Evolutionary conservation across 2,797 vertebrate species (phyloP), one percentile per base, ranked within the genome.

Genomic region (Pipistrellus pipistrellus): DNA sequence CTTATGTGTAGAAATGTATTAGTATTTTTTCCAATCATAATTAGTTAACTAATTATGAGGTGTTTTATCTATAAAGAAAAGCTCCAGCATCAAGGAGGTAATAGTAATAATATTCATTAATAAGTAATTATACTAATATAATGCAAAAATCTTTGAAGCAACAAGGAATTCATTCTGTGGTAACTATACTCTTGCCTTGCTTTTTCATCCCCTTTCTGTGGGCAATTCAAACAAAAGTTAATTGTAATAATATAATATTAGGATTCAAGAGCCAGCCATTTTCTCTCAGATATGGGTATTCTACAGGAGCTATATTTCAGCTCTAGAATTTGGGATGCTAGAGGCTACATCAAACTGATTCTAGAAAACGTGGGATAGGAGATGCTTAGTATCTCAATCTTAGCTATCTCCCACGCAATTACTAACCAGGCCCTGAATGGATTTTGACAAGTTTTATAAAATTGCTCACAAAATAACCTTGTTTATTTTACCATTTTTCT

Each of bases 51-150:
- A 75, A 62, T 90, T 85, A 48, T 91, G 14, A 88, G 27, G 8
- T 75, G 9, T 71, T 82, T 76, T 92, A 5, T 51, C 81, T 77
- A 27, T 89, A 88, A 89, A 72, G 64, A 59, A 94, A 88, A 86
- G 12, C 20, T 53, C 32, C 73, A 75, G 12, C 6, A 64, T 83
- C 6, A 80, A 87, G 3, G 1, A 90, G 59, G 55, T 89, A 71
- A 69, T 83, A 84, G 59, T 72, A n/a, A 25, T 73, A 44, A 25
- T 64, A 41, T 51, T 68, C 27, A 86, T 15, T 86, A 69, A 18
- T 82, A 46, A 73, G 12, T 69, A 46, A 35, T 53, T 62, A 23
- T 13, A 87, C 12, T 78, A 53, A 69, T 69, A 78, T 77, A 80
- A 83, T 83, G 55, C 9, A 88, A 17, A 41, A n/a, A 78, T 23